These are phyloP conservation scores for Diplolepis rosae DNA, from an alignment of 2,888 invertebrate genomes.

Conservation along the genomic window DNA sequence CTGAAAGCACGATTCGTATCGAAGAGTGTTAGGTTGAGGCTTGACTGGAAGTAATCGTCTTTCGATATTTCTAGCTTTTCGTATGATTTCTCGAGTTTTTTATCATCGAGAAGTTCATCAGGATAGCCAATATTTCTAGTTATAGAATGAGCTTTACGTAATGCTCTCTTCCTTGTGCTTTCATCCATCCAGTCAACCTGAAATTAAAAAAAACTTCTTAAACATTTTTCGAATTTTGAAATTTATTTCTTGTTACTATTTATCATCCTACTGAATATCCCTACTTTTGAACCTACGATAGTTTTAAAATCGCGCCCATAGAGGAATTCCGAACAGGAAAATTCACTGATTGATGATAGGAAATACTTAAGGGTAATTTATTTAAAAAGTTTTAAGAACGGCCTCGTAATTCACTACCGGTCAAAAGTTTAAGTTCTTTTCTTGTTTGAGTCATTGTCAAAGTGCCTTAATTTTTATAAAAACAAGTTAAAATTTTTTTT, in stretches of 20 bases:
- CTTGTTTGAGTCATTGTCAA: too few relatives aligned
- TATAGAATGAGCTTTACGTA: conserved; percentile 89
- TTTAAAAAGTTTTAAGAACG: too few relatives aligned
- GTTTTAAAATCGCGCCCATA: too few relatives aligned
- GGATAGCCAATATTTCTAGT: conserved; percentile 94
- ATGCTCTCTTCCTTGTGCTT: conserved; percentile 83
- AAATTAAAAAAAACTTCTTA: neutral
- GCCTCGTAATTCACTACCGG: too few relatives aligned
- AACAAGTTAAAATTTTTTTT: too few relatives aligned
- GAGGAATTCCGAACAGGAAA: too few relatives aligned
- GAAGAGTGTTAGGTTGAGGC: conserved; percentile 75
- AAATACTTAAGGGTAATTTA: too few relatives aligned
- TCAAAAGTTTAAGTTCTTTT: too few relatives aligned
- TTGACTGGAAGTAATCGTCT: conserved; percentile 73
- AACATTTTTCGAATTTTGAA: neutral
- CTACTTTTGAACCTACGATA: too few relatives aligned
- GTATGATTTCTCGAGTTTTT: conserved; percentile 88
- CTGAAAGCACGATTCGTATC: conserved; percentile 75
- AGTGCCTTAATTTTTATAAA: too few relatives aligned
- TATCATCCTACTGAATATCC: too few relatives aligned
- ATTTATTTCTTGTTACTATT: neutral
- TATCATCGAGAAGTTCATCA: conserved; percentile 88
- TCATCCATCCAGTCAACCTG: conserved; percentile 94
- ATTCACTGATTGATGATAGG: too few relatives aligned
- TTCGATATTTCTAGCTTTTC: conserved; percentile 73